These are phyloP conservation scores for Trichomycterus rosablanca DNA, from an alignment of 2,113 vertebrate species.

Conservation along the genomic window DNA sequence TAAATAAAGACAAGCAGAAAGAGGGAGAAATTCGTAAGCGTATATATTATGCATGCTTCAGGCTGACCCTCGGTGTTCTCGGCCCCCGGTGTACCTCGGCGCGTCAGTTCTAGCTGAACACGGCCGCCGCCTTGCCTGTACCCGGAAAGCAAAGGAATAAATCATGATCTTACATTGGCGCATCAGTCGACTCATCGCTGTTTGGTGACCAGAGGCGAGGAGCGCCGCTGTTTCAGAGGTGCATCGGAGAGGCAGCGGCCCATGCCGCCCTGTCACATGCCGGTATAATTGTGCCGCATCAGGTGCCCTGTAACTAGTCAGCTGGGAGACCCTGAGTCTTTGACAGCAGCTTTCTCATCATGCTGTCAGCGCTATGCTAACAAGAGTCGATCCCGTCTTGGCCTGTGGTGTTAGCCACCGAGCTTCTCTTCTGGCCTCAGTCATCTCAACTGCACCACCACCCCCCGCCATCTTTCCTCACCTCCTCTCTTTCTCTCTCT, in stretches of 20 bases:
- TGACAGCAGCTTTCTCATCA: slow-evolving; percentile 93
- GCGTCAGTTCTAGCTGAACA: slow-evolving; percentile 76
- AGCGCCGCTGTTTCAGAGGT: slow-evolving; percentile 79
- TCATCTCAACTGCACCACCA: slow-evolving; percentile 51
- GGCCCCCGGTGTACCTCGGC: slow-evolving; percentile 74
- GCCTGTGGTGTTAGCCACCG: slow-evolving; percentile 72
- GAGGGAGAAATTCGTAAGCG: slow-evolving; percentile 41
- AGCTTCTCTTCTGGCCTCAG: slow-evolving; percentile 67
- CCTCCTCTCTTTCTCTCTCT: slow-evolving; percentile 11
- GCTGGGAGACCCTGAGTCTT: slow-evolving; percentile 78
- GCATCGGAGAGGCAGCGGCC: slow-evolving; percentile 80
- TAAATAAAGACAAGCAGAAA: slow-evolving; percentile 50
- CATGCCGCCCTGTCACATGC: slow-evolving; percentile 91
- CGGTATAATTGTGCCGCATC: slow-evolving; percentile 86
- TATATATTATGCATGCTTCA: slow-evolving; percentile 65
- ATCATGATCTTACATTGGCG: slow-evolving; percentile 91
- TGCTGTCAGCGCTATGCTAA: slow-evolving; percentile 95
- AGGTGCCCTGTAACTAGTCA: slow-evolving; percentile 89
- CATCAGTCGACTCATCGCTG: slow-evolving; percentile 90
- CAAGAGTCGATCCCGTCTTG: slow-evolving; percentile 75
- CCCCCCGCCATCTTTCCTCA: slow-evolving; percentile 35
- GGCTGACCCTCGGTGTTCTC: slow-evolving; percentile 61
- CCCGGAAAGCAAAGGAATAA: slow-evolving; percentile 89
- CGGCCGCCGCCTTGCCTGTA: slow-evolving; percentile 65
- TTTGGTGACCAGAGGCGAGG: slow-evolving; percentile 82